These are phyloP conservation scores for Sylvietta virens DNA, from an alignment of 2,113 vertebrate species.

Conservation along the genomic window DNA sequence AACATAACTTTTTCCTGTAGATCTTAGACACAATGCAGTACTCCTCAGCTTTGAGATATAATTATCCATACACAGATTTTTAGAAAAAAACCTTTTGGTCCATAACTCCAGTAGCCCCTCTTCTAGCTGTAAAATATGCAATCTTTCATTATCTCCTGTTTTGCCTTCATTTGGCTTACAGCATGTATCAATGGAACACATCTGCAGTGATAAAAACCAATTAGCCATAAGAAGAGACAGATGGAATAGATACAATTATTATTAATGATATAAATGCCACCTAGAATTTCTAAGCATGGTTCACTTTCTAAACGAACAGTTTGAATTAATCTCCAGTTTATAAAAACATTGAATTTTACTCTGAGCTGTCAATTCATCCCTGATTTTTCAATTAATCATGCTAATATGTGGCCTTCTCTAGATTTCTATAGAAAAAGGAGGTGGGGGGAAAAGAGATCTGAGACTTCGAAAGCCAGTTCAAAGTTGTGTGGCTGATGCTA, in stretches of 20 bases:
- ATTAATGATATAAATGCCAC: background rate
- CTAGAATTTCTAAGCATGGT: background rate
- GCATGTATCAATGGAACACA: background rate
- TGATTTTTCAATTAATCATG: background rate
- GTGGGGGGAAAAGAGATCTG: fast-evolving
- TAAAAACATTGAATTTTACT: background rate
- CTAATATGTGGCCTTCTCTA: background rate
- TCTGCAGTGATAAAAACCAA: background rate
- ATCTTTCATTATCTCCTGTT: background rate
- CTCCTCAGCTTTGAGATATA: background rate
- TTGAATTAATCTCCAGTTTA: background rate
- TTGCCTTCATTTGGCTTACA: background rate
- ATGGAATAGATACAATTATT: background rate
- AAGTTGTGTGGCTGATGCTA: background rate
- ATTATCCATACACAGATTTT: background rate
- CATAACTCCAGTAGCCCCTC: background rate
- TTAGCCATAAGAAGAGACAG: background rate
- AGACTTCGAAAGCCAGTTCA: background rate
- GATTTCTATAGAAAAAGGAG: fast-evolving
- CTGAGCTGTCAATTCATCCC: background rate
- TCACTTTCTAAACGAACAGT: background rate
- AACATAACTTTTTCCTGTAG: background rate
- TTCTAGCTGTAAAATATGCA: background rate
- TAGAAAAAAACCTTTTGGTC: background rate
- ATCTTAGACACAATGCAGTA: background rate